A percentile compares a stretch with the other conserved stretches of the same genome.
Evolutionary conservation across 2,113 vertebrate genomes (phyloP).

Genomic region (Callaeas wilsoni): DNA sequence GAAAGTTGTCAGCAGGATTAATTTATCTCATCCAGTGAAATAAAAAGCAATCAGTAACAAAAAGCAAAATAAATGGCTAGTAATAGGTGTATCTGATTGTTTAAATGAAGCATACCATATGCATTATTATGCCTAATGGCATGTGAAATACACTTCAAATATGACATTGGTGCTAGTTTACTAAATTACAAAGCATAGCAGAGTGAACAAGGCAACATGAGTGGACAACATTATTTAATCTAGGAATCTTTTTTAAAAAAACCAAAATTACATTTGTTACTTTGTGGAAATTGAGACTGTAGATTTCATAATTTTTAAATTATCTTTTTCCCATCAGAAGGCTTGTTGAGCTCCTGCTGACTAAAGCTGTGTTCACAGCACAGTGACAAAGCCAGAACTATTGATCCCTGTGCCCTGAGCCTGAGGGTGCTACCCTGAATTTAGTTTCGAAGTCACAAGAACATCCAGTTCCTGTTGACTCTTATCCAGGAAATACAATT

Average conservation of each 20-base stretch:
- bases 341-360: neutral
- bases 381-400: neutral
- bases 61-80: conserved; percentile 33
- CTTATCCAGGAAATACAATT: neutral
- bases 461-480: neutral
- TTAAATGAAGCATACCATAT: conserved; percentile 56
- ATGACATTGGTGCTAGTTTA: conserved; percentile 24
- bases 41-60: conserved; percentile 52
- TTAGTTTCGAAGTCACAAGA: neutral
- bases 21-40: conserved; percentile 47
- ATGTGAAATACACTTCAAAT: conserved; percentile 39
- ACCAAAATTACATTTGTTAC: neutral
- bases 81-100: conserved; percentile 43
- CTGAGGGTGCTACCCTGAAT: neutral
- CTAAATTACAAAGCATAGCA: conserved; percentile 9
- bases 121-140: conserved; percentile 51
- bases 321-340: neutral
- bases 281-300: neutral
- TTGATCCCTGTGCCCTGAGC: neutral
- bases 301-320: neutral
- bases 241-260: neutral
- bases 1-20: conserved; percentile 6
- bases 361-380: neutral
- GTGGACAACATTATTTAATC: neutral
- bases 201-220: neutral